phyloP scores from a whole-genome alignment of 2,113 vertebrate species.

The Menidia beryllina region DNA sequence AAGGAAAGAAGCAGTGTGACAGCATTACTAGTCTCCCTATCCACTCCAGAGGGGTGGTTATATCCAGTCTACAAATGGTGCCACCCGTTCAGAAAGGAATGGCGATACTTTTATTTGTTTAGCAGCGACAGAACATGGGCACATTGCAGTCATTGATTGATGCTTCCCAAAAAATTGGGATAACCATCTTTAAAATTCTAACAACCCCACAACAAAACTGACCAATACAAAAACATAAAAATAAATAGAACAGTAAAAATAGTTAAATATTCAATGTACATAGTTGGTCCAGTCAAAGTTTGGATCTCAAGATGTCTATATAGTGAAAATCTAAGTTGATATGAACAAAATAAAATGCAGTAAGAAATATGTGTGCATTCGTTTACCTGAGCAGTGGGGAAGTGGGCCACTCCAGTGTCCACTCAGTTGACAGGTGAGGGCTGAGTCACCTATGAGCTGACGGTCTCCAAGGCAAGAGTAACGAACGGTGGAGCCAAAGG shows the following conservation, averaged over 20 bases:
- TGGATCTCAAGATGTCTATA: no score
- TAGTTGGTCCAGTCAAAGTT: neutral
- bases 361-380: conserved; percentile 2
- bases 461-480: conserved; percentile 90
- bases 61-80: no score
- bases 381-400: conserved; percentile 95
- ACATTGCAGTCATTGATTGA: neutral
- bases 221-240: no score
- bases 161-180: neutral
- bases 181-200: neutral
- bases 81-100: no score
- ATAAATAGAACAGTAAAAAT: neutral
- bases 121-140: no score
- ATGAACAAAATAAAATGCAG: neutral
- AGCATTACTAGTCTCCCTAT: neutral
- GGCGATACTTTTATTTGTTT: no score
- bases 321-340: neutral
- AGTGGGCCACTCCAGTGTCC: conserved; percentile 95
- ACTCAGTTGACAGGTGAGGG: conserved; percentile 92
- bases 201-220: neutral
- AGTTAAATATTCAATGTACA: neutral
- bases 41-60: no score
- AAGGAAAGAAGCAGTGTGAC: neutral
- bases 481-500: conserved; percentile 91
- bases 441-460: conserved; percentile 87